Base-by-base conservation (phyloP, 2,797 vertebrate species). In the Cygnus olor region DNA sequence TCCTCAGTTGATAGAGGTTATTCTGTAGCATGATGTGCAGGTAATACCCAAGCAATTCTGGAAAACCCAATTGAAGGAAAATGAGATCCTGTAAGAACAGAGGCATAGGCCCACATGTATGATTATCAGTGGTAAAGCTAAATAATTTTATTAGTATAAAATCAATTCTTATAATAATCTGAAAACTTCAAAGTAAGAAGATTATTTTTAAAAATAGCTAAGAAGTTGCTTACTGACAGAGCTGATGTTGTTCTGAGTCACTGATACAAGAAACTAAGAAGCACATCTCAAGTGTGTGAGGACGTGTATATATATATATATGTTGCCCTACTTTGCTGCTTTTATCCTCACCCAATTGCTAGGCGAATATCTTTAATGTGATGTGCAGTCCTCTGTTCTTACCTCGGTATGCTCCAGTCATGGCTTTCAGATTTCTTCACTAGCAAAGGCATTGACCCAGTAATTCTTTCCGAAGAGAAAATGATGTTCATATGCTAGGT, bases 391-490 rank as follows among this genome's bases (percentile, higher is more conserved):
- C 49, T 89, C 57, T 69, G 40, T 85, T 94, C 76, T 77, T 51
- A 69, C 28, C 27, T 15, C 51, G 45, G 44, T 69, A 58, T 70
- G 42, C 14, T 88, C 27, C 66, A 79, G 69, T 70, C 51, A 34
- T 36, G 45, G 34, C 42, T 94, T 84, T 94, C 61, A 78, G 12
- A 79, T 88, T 69, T 74, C 69, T 88, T 51, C 61, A 8, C 54
- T 65, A 42, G 42, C 19, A 71, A 83, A 90, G 49, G 22, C 66
- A 64, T 42, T 86, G 73, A 79, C 80, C 70, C 93, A 95, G 64
- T 88, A 93, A 79, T 79, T 54, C 14, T 93, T 30, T 90, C 82
- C 72, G 83, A 63, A 44, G 88, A 86, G 69, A 61, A 93, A 77
- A 34, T 17, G 14, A 27, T 42, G 36, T 54, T 89, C 36, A 53